These are phyloP conservation scores for Macrotis lagotis DNA, from an alignment of 2,113 vertebrate genomes.

Conservation along the genomic window DNA sequence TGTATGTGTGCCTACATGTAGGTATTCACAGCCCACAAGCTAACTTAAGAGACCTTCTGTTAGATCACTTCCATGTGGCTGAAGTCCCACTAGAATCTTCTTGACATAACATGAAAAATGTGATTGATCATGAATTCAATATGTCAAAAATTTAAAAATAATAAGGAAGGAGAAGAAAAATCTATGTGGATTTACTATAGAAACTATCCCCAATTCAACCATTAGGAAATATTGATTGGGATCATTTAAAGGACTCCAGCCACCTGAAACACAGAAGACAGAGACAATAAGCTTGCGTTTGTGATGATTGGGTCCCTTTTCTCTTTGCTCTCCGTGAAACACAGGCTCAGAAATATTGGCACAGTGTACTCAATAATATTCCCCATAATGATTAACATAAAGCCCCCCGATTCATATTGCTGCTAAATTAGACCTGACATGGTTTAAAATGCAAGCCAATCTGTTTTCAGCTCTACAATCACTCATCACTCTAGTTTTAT, in stretches of 20 bases:
- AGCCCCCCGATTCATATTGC: slow-evolving; percentile 73
- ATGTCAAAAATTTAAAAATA: neutral
- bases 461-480: slow-evolving; percentile 69
- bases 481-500: slow-evolving; percentile 69
- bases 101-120: neutral
- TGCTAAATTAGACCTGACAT: slow-evolving; percentile 75
- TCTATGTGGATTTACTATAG: neutral
- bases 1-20: neutral
- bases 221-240: slow-evolving; percentile 64
- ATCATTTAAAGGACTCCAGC: slow-evolving; percentile 11
- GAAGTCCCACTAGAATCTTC: neutral
- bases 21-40: neutral
- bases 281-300: slow-evolving; percentile 30
- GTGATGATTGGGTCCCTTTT: slow-evolving; percentile 37
- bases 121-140: neutral
- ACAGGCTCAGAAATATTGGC: neutral
- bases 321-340: neutral
- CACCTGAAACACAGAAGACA: neutral
- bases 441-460: slow-evolving; percentile 69
- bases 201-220: neutral
- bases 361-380: slow-evolving; percentile 42
- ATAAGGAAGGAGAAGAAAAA: neutral
- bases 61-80: neutral
- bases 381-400: slow-evolving; percentile 57
- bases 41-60: neutral